These are phyloP conservation scores for Hymenochirus boettgeri DNA, from an alignment of 2,113 vertebrate species.

Conservation along the genomic window DNA sequence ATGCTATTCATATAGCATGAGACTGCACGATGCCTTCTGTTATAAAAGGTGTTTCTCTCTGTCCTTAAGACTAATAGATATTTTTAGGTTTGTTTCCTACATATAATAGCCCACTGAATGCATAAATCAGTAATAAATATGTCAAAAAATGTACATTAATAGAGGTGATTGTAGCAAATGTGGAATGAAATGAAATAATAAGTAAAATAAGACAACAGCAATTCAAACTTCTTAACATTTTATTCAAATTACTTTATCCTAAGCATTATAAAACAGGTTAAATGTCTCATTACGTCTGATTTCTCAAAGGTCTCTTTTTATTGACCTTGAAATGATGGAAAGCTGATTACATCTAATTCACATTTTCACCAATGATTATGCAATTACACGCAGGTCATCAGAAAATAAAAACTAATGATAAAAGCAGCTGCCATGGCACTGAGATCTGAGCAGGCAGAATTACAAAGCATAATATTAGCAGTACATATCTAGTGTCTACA, in stretches of 20 bases:
- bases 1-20: no score
- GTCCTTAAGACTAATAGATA: no score
- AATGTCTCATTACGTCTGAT: slow-evolving; percentile 30
- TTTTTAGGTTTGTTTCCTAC: no score
- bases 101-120: no score
- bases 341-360: slow-evolving; percentile 35
- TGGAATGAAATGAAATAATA: slow-evolving; percentile 1
- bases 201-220: slow-evolving; percentile 5
- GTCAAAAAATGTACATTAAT: no score
- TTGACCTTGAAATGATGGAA: slow-evolving; percentile 36
- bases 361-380: slow-evolving; percentile 39
- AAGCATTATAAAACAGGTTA: slow-evolving; percentile 25
- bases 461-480: slow-evolving; percentile 16
- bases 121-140: no score
- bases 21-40: no score
- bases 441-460: slow-evolving; percentile 20
- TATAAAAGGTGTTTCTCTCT: no score
- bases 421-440: slow-evolving; percentile 28
- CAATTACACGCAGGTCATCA: slow-evolving; percentile 34
- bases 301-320: slow-evolving; percentile 37
- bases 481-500: slow-evolving; percentile 2
- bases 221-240: slow-evolving; percentile 2
- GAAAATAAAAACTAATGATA: slow-evolving; percentile 26
- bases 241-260: slow-evolving; percentile 3
- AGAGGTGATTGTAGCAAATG: no score